Evolutionary conservation across 2,888 invertebrate genomes (phyloP), one percentile per base, ranked within the genome.

Genomic region (Monoplex corrugatus): DNA sequence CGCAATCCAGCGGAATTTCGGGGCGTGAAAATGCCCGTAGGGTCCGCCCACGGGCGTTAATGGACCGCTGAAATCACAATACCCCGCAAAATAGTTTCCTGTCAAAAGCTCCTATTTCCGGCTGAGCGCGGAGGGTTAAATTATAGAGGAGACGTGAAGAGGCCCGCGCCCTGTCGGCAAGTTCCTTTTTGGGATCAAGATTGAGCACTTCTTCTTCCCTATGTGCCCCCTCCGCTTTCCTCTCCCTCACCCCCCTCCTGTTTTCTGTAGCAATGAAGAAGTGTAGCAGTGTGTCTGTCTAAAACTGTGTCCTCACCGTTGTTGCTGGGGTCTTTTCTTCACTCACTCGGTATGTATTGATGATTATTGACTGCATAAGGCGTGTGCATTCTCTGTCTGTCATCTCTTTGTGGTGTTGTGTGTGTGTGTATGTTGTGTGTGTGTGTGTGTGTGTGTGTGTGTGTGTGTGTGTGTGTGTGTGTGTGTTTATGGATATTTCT

Each of bases 31-130:
- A 82, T 80, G 75, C 82, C 87, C 50, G 63, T 19, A 63, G 82
- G 87, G 78, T 32, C 35, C 43, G 10, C 87, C 57, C n/a, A n/a
- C 23, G 87, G 82, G 32, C 43, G 87, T 57, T 87, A 87, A 87
- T 87, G 83, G 87, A 80, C 16, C 87, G 23, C 40, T 68, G 45
- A 68, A 50, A 83, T 87, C 87, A n/a, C n/a, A 87, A 87, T 87
- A 83, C 83, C 68, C 87, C 50, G 82, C 44, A 38, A 83, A 87
- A 87, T 83, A 50, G 87, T 80, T 87, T 87, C 87, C 87, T 68
- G 87, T 83, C 83, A 43, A 82, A 87, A 83, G 82, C 87, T 87
- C 68, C 82, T 50, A 82, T 87, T 87, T 83, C 87, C 82, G 87
- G 57, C 83, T 44, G 87, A 50, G 35, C 43, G 82, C 82, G 80